phyloP scores from a whole-genome alignment of 2,113 vertebrate species.

The Gymnorhina tibicen region DNA sequence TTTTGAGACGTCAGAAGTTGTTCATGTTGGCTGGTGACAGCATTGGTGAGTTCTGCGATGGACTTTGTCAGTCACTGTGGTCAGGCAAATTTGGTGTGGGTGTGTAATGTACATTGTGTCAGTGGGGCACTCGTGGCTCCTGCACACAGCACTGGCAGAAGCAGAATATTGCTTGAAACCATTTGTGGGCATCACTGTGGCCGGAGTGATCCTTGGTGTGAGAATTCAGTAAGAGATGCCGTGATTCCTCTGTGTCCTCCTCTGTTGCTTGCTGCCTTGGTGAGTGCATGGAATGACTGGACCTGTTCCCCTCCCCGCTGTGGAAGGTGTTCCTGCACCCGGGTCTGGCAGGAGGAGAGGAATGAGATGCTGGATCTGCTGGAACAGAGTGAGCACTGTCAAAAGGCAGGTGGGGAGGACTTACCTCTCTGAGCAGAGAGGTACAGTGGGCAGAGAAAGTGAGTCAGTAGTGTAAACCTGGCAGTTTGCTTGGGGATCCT shows the following conservation, averaged over 20 bases:
- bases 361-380: background rate
- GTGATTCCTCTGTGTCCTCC: background rate
- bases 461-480: background rate
- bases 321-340: background rate
- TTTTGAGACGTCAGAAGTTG: background rate
- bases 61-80: accelerated
- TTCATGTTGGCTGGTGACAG: background rate
- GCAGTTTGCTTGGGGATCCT: background rate
- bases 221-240: background rate
- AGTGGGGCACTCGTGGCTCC: background rate
- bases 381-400: background rate
- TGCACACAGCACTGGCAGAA: background rate
- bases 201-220: accelerated
- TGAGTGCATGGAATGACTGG: background rate
- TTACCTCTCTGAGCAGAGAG: background rate
- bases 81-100: background rate
- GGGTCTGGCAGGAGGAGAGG: background rate
- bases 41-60: background rate
- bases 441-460: background rate
- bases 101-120: background rate
- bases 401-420: background rate
- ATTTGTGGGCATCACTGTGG: accelerated
- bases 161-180: background rate
- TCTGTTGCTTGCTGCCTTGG: background rate
- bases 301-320: background rate